A percentile compares a stretch with the other conserved stretches of the same genome.
Evolutionary conservation across 2,888 invertebrate genomes (phyloP).

Genomic region (Diadegma fenestrale): DNA sequence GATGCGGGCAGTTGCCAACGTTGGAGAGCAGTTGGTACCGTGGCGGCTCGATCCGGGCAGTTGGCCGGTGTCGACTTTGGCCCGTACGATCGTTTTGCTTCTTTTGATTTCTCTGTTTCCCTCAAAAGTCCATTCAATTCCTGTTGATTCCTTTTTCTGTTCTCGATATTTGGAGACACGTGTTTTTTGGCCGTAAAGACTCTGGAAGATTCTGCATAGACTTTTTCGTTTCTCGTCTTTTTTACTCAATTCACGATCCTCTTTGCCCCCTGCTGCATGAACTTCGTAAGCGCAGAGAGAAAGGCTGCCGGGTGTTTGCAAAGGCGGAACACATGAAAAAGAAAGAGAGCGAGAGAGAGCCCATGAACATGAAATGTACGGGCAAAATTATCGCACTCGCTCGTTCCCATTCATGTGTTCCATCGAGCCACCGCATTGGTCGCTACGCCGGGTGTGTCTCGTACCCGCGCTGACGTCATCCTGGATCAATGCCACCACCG

Average conservation of each 20-base stretch:
- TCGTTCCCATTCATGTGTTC: conserved; percentile 76
- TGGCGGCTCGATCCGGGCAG: too few relatives aligned
- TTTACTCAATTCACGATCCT: not conserved
- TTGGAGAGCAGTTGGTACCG: too few relatives aligned
- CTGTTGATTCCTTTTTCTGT: not conserved
- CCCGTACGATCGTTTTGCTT: not conserved
- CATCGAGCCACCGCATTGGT: conserved; percentile 74
- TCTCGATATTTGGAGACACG: not conserved
- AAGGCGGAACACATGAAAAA: not conserved
- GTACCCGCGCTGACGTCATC: conserved; percentile 75
- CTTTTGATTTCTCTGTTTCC: not conserved
- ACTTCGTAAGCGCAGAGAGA: not conserved
- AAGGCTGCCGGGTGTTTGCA: conserved; percentile 25
- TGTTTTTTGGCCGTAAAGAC: conserved; percentile 17
- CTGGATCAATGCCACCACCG: conserved; percentile 75
- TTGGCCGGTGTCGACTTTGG: not conserved
- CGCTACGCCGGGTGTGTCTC: conserved; percentile 78
- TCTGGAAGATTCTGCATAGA: too few relatives aligned
- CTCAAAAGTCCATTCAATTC: not conserved
- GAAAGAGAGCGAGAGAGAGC: conserved; percentile 51
- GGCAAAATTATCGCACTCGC: conserved; percentile 42
- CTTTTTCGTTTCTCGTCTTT: not conserved
- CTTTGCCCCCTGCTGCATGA: conserved; percentile 31
- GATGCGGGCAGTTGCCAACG: too few relatives aligned
- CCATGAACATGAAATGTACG: not conserved